Conservation (phyloP, 2,113 vertebrate genomes). For the Elaphurus davidianus region DNA sequence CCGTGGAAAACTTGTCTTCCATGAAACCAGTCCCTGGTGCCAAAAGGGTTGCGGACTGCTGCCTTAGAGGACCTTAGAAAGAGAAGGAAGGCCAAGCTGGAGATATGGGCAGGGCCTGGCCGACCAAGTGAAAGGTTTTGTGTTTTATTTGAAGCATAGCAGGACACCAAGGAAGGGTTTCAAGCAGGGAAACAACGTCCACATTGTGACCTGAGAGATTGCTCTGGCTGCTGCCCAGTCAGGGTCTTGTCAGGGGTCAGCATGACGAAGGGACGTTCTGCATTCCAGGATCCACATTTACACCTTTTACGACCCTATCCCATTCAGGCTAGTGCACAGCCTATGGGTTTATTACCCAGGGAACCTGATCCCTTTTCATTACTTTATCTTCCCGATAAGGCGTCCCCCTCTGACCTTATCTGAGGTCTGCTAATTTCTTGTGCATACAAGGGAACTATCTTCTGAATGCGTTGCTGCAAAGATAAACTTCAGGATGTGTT, state of each 20-base stretch:
- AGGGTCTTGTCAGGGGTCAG: background rate
- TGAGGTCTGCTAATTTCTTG: background rate
- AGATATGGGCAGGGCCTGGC: background rate
- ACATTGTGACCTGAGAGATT: background rate
- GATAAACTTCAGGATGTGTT: background rate
- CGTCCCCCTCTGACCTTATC: background rate
- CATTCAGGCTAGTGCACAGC: background rate
- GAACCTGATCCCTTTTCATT: background rate
- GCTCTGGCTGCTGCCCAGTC: background rate
- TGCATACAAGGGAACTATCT: background rate
- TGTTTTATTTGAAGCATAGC: background rate
- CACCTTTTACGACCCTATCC: background rate
- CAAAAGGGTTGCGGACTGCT: background rate
- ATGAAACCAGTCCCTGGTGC: background rate
- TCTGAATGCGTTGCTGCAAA: background rate
- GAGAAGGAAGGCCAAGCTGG: background rate
- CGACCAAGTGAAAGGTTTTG: background rate
- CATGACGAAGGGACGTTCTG: background rate
- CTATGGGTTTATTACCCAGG: background rate
- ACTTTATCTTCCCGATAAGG: slow-evolving; percentile 31
- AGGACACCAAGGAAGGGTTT: background rate
- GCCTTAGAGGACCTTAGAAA: no score
- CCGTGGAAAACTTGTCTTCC: background rate
- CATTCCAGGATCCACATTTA: background rate
- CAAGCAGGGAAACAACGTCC: background rate